Evolutionary conservation across 1,140 invertebrate species (phyloP), one percentile per base, ranked within the genome.

Genomic region (Trialeurodes vaporariorum): DNA sequence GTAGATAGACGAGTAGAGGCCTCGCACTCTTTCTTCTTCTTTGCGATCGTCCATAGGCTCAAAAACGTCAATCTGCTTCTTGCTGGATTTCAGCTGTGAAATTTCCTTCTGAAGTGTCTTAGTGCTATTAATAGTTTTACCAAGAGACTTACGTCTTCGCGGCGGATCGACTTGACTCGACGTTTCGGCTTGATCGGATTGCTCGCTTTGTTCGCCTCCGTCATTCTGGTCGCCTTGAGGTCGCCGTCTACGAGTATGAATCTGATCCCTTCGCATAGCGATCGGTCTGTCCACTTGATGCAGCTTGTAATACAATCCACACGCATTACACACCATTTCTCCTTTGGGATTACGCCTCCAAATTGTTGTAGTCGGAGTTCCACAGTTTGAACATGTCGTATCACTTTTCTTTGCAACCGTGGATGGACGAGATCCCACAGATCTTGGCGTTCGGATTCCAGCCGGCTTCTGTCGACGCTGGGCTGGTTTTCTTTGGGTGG

Each of bases 221-320:
- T 49, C 34, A 49, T 49, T 49, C 17, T 49, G 34, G 34, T 49
- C 34, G 5, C 5, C 5, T 72, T 91, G 88, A 2, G 93, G 93
- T 75, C 95, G 87, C 72, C 96, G 85, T 79, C 96, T 91, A 70
- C 96, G 81, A 22, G 94, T 98, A 79, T 98, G 95, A 76, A 98
- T 98, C 11, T 93, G 95, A 75, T 98, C 95, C 75, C 96, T 91
- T 73, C 94, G 85, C 94, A 98, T 98, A 26, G 94, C 91, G 69
- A 93, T 84, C 5, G 96, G 96, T 67, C 93, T 82, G 78, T 91
- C 91, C 67, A 96, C 87, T 67, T 91, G 89, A 79, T 97, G 94
- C 68, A 96, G 81, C 80, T 96, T 96, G 79, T 88, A 95, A 79
- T 96, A 96, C 17, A 96, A 83, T 0, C 93, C 93, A 77, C 93